Evolutionary conservation across 2,113 vertebrate species (phyloP), one percentile per base, ranked within the genome.

Genomic region (Chrysochloris asiatica): DNA sequence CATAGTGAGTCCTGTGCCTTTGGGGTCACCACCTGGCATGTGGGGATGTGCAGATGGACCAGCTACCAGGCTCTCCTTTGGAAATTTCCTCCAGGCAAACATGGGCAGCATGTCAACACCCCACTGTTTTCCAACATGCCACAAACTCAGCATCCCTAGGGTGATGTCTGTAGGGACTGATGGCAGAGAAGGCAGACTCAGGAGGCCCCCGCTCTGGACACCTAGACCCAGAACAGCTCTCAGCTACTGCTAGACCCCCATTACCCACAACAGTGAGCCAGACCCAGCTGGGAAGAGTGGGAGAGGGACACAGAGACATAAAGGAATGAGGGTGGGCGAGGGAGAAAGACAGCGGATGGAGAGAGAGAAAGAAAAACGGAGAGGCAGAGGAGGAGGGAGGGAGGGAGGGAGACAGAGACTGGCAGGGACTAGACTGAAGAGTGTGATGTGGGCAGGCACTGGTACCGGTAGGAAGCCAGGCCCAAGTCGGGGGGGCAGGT

Each of bases 241-340:
- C 81, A 5, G 3, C n/a, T 5, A 12, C 0, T 80, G 26, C 69
- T 45, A 28, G 3, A 89, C 75, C 83, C 93, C 0, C 0, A 0
- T 56, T 71, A 21, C 41, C 36, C 8, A 93, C 83, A 26, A 80
- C 0, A 3, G 12, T 2, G 28, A 38, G 80, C 36, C 38, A 50
- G 19, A 16, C 48, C 48, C 16, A 16, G 48, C 48, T 50, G 48
- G n/a, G n/a, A n/a, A 50, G 48, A 16, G 16, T 10, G 48, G 16
- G 9, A 50, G 48, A 50, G 9, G 16, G 48, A 50, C 16, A 50
- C 48, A 50, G 48, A 50, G 48, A 50, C 48, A 50, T 50, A 50
- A 16, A 50, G 48, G 48, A 50, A 50, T 50, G 48, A 50, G 9
- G 16, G 48, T 8, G 48, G 16, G 48, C 9, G 16, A 50, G 54